These are phyloP conservation scores for Pitangus sulphuratus DNA, from an alignment of 2,797 vertebrate species.

Conservation along the genomic window DNA sequence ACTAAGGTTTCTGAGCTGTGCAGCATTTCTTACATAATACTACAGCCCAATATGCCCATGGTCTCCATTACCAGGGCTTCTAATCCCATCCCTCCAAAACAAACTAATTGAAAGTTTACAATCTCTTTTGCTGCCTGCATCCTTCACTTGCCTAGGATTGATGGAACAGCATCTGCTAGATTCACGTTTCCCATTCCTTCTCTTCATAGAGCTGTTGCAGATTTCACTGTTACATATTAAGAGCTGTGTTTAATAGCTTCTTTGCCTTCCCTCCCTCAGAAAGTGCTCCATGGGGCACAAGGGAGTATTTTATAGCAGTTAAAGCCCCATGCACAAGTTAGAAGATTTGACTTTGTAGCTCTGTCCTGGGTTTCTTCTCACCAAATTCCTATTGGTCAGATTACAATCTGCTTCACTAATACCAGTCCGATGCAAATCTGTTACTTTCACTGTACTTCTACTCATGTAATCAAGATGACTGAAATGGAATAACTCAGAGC, in stretches of 20 bases:
- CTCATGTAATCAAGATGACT: background rate
- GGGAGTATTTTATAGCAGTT: background rate
- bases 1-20: background rate
- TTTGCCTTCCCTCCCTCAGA: background rate
- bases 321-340: background rate
- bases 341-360: background rate
- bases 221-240: background rate
- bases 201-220: background rate
- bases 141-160: background rate
- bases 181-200: background rate
- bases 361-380: background rate
- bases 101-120: background rate
- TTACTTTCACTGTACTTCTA: background rate
- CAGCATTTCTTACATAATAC: background rate
- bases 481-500: background rate
- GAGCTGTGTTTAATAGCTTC: background rate
- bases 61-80: background rate
- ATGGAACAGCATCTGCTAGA: background rate
- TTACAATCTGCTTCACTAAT: background rate
- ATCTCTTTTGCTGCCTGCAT: background rate
- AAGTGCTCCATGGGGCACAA: background rate
- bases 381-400: background rate
- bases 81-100: background rate
- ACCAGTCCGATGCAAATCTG: background rate
- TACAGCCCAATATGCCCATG: fast-evolving